Conservation (phyloP, 2,113 vertebrate species). For the Malurus cyaneus region DNA sequence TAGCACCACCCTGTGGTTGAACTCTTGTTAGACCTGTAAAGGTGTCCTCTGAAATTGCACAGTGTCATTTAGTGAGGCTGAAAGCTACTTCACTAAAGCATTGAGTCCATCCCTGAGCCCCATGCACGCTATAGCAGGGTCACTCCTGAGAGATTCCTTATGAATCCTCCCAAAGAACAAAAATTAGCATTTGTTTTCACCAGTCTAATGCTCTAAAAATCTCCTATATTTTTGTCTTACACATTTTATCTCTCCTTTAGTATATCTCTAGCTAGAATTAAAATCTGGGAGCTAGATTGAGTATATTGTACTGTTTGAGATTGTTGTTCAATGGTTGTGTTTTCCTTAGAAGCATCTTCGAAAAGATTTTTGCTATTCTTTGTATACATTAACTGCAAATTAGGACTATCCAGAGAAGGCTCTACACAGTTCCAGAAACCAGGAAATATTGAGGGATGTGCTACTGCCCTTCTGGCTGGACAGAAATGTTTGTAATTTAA, state of each 20-base stretch:
- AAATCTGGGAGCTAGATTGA: neutral
- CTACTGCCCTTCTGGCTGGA: neutral
- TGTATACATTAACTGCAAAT: neutral
- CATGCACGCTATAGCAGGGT: neutral
- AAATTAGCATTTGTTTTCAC: neutral
- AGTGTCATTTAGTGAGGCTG: neutral
- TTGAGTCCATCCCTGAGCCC: neutral
- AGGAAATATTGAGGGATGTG: neutral
- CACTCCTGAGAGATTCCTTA: neutral
- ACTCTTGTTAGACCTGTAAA: neutral
- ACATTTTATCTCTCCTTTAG: neutral
- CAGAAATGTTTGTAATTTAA: neutral
- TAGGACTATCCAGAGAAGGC: neutral
- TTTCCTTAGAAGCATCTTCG: neutral
- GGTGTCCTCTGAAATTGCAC: fast-evolving
- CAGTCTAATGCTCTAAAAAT: neutral
- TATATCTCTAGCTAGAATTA: neutral
- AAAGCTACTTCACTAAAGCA: neutral
- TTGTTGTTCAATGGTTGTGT: neutral
- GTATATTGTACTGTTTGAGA: neutral
- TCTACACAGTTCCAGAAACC: neutral
- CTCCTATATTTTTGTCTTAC: neutral
- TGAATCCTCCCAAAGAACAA: neutral
- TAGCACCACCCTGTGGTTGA: neutral
- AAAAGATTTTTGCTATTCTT: neutral